Evolutionary conservation across 2,888 invertebrate genomes (phyloP).

Genomic region (Trachelus troglodyta): DNA sequence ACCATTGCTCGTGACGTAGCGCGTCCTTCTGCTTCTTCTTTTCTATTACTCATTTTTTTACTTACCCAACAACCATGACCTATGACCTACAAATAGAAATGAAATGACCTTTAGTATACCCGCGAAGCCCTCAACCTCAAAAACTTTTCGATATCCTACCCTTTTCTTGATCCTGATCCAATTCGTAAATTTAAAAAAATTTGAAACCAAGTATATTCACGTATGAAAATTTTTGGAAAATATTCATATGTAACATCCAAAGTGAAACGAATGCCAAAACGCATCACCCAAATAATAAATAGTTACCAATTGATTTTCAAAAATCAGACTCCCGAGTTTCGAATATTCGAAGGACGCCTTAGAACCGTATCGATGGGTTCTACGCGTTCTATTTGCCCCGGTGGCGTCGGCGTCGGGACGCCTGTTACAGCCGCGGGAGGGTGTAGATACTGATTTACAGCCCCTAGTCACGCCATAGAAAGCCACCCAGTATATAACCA

Average conservation of each 20-base stretch:
- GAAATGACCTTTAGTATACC: background rate
- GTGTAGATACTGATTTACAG: constrained; percentile 46
- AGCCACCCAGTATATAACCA: constrained; percentile 7
- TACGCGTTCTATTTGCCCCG: background rate
- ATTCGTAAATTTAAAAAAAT: too few species aligned
- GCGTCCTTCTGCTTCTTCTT: constrained; percentile 4
- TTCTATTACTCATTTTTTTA: background rate
- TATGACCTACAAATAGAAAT: background rate
- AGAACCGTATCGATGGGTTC: background rate
- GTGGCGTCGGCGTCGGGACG: constrained; percentile 16
- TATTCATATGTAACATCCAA: too few species aligned
- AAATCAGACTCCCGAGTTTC: too few species aligned
- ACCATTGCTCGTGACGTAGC: background rate
- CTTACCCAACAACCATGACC: background rate
- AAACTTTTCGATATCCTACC: too few species aligned
- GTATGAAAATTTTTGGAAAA: too few species aligned
- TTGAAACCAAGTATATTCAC: too few species aligned
- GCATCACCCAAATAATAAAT: too few species aligned
- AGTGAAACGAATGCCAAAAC: too few species aligned
- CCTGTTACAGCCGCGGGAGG: constrained; percentile 32
- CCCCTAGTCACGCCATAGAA: constrained; percentile 40
- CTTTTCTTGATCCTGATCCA: too few species aligned
- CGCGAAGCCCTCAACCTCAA: too few species aligned
- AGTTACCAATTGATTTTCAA: too few species aligned
- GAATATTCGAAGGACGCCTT: background rate